Conservation (phyloP, 2,113 vertebrate species). For the Centropus unirufus region DNA sequence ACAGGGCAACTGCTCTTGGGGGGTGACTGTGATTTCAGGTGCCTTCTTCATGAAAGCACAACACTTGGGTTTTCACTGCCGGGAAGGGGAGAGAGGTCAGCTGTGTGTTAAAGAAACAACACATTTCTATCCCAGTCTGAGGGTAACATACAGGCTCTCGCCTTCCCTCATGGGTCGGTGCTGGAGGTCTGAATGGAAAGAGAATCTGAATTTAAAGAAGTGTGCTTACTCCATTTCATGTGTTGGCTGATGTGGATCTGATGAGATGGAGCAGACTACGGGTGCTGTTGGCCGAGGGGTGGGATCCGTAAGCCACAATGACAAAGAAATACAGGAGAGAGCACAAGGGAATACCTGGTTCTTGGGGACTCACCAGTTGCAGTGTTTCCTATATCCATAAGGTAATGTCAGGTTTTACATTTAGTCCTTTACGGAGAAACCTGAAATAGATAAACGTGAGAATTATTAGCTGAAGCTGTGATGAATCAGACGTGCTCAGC, state of each 20-base stretch:
- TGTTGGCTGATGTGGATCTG: neutral
- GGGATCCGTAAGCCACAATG: no score
- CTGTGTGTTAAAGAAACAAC: neutral
- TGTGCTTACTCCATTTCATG: neutral
- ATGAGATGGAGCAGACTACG: neutral
- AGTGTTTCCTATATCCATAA: neutral
- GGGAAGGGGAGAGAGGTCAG: neutral
- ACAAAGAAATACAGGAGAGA: neutral
- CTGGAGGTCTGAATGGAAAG: neutral
- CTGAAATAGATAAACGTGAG: neutral
- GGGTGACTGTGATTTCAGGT: neutral
- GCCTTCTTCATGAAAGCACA: neutral
- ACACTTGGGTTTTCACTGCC: neutral
- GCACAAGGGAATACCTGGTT: neutral
- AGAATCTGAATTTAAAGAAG: neutral
- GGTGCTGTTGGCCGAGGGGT: neutral
- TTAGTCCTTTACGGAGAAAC: neutral
- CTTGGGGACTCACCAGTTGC: neutral
- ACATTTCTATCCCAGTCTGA: neutral
- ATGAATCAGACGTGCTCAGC: neutral
- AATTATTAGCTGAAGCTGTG: neutral
- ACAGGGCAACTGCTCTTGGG: neutral
- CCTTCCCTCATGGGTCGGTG: neutral
- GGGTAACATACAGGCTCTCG: neutral
- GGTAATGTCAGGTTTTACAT: neutral